These are phyloP conservation scores for Sphenopsis melanotis DNA, from an alignment of 2,797 vertebrate genomes.

Conservation along the genomic window DNA sequence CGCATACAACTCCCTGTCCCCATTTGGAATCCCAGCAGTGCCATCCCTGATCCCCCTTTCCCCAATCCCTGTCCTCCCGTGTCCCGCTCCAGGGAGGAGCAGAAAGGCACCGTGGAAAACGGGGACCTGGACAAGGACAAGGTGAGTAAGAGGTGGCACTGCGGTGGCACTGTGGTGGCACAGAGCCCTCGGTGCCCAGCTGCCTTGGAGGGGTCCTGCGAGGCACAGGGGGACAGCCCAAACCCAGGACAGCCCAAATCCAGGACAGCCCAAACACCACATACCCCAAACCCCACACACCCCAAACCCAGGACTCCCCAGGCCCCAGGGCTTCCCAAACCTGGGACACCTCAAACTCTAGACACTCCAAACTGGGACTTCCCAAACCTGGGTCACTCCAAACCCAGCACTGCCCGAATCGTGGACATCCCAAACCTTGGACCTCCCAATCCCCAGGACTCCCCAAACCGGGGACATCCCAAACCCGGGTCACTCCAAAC, in stretches of 20 bases:
- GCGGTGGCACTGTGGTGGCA: rapidly evolving
- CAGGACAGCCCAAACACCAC: too few relatives aligned
- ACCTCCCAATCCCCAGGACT: too few relatives aligned
- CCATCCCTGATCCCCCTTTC: background rate
- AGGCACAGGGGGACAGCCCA: background rate
- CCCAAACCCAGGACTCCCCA: too few relatives aligned
- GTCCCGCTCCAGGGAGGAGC: slow-evolving; percentile 68
- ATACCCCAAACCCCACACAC: too few relatives aligned
- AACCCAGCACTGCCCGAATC: too few relatives aligned
- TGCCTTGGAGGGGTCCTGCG: background rate
- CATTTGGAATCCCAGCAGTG: too few relatives aligned
- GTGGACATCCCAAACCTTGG: background rate
- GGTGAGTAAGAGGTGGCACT: slow-evolving; percentile 13
- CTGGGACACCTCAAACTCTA: background rate
- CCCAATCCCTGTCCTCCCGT: background rate
- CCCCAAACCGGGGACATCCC: background rate
- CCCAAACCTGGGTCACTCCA: background rate
- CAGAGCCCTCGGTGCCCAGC: rapidly evolving
- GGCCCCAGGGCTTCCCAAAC: background rate
- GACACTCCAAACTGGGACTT: too few relatives aligned
- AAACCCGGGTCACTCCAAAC: background rate
- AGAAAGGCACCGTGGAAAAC: slow-evolving; percentile 63
- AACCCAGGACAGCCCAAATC: background rate
- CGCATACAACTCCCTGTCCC: background rate
- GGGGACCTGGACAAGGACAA: slow-evolving; percentile 77